phyloP scores from a whole-genome alignment of 2,888 invertebrate genomes.

The Cheilosia impressa region DNA sequence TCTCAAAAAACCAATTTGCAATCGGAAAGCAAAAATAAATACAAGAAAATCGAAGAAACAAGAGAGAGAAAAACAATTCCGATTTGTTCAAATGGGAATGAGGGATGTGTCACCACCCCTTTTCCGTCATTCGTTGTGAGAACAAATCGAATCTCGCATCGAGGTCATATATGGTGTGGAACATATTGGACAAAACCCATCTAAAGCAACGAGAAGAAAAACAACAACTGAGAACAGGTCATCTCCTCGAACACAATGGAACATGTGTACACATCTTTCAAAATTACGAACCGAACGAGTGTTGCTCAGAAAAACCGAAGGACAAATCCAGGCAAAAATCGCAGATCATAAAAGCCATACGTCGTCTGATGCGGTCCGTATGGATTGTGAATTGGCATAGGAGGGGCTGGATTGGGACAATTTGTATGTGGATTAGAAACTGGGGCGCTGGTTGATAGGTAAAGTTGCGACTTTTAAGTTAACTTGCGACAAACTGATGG shows the following conservation, averaged over 20 bases:
- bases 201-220: not conserved
- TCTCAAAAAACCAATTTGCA: constrained; percentile 68
- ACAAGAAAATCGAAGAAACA: constrained; percentile 9
- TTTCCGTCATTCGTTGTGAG: constrained; percentile 20
- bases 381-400: constrained; percentile 31
- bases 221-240: constrained; percentile 44
- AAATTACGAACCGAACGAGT: constrained; percentile 14
- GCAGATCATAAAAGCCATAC: constrained; percentile 69
- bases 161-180: constrained; percentile 64
- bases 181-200: constrained; percentile 62
- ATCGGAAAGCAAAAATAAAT: constrained; percentile 42
- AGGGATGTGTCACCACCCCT: constrained; percentile 26
- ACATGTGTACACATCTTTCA: constrained; percentile 59
- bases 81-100: constrained; percentile 55
- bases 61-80: constrained; percentile 52
- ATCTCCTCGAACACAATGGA: constrained; percentile 51
- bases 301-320: not conserved
- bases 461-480: too few relatives aligned
- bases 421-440: not conserved
- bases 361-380: constrained; percentile 56
- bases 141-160: constrained; percentile 66
- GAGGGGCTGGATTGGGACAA: not conserved
- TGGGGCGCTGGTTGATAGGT: constrained; percentile 5
- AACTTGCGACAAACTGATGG: too few relatives aligned
- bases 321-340: constrained; percentile 46